Percentiles rank a stretch among this genome's conserved stretches.
Evolutionary conservation across 2,113 vertebrate genomes (phyloP).

Genomic region (Triplophysa tibetana): DNA sequence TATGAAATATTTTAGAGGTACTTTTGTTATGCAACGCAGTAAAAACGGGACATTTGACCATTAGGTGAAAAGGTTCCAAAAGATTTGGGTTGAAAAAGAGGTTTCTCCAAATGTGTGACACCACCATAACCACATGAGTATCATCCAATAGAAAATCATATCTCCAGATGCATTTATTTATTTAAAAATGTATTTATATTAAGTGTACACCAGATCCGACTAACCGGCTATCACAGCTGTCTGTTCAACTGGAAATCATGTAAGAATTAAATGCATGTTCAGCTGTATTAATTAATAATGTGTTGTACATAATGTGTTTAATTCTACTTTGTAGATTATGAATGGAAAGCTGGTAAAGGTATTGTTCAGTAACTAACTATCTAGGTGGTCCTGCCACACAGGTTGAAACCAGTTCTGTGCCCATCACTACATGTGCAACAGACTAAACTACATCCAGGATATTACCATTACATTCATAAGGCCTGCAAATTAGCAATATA

Average conservation of each 20-base stretch:
- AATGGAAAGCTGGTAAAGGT: neutral
- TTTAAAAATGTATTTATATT: too few species aligned
- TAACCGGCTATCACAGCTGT: too few species aligned
- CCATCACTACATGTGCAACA: constrained; percentile 13
- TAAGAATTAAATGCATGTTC: too few species aligned
- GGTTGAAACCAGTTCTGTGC: neutral
- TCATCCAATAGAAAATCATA: neutral
- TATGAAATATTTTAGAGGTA: too few species aligned
- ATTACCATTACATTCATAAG: constrained; percentile 3
- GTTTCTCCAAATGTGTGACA: neutral
- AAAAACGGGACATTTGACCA: neutral
- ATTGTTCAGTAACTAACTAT: neutral
- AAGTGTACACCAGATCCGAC: neutral
- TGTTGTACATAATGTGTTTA: too few species aligned
- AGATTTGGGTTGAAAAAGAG: neutral
- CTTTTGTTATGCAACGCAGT: neutral
- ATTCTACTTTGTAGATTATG: too few species aligned
- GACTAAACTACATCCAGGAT: constrained; percentile 30
- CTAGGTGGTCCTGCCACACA: neutral
- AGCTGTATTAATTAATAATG: too few species aligned
- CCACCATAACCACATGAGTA: neutral
- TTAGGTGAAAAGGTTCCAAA: neutral
- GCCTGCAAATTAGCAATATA: neutral
- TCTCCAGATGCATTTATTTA: neutral
- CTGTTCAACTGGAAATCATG: too few species aligned